phyloP scores from a whole-genome alignment of 1,140 invertebrate species.

The Hesperophylax magnus region DNA sequence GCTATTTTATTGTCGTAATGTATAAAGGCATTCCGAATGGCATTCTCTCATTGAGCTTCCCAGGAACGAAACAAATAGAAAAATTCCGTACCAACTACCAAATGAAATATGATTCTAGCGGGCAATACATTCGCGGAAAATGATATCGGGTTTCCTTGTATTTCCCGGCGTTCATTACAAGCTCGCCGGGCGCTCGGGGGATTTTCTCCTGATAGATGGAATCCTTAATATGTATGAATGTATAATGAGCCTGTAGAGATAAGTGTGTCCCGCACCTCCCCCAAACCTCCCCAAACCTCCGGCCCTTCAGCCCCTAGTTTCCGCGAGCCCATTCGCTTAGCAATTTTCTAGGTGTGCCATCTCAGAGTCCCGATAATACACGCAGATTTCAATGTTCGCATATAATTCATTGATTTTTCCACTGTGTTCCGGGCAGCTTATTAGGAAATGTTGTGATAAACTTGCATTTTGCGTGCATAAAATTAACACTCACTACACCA shows the following conservation, averaged over 20 bases:
- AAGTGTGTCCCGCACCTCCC: constrained; percentile 1
- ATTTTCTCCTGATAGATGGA: constrained; percentile 25
- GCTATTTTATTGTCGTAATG: too few relatives aligned
- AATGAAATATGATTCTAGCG: too few relatives aligned
- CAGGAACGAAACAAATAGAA: too few relatives aligned
- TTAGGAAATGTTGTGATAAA: not conserved
- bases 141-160: too few relatives aligned
- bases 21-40: too few relatives aligned
- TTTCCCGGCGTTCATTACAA: constrained; percentile 23
- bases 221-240: constrained; percentile 33
- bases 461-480: too few relatives aligned
- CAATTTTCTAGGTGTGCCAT: not conserved
- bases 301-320: not conserved
- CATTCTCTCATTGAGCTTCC: too few relatives aligned
- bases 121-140: too few relatives aligned
- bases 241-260: constrained; percentile 21
- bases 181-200: not conserved
- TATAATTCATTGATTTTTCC: not conserved
- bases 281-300: not conserved
- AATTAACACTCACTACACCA: too few relatives aligned
- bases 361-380: constrained; percentile 2
- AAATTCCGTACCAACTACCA: too few relatives aligned
- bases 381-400: constrained; percentile 14
- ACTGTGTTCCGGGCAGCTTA: constrained; percentile 1
- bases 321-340: not conserved